phyloP scores from a whole-genome alignment of 2,888 invertebrate species.

The Sesia apiformis region DNA sequence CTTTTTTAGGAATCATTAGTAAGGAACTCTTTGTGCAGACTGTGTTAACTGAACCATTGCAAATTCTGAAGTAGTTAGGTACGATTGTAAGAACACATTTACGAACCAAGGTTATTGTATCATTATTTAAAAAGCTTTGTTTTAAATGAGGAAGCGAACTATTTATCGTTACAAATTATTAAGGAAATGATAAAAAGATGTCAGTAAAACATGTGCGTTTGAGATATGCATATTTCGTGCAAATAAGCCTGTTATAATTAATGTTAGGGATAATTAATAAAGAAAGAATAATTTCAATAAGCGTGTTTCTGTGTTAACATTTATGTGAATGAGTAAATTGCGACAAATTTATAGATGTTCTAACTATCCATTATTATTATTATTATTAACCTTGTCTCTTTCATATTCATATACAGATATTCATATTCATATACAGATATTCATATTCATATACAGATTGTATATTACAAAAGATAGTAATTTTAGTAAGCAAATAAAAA shows the following conservation, averaged over 20 bases:
- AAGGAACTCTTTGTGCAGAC: constrained; percentile 19
- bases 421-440: not conserved
- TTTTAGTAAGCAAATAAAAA: not conserved
- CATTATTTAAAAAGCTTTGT: not conserved
- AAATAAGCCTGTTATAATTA: no score
- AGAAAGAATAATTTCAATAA: no score
- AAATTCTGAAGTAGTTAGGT: constrained; percentile 14
- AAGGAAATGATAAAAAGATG: not conserved
- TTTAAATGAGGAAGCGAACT: not conserved
- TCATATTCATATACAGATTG: not conserved
- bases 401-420: no score
- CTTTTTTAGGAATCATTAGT: constrained; percentile 13
- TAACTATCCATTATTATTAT: no score
- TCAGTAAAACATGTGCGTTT: not conserved
- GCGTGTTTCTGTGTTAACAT: no score
- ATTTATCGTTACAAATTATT: not conserved
- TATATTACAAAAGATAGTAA: not conserved
- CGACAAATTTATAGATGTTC: no score
- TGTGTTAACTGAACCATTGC: constrained; percentile 19
- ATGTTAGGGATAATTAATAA: no score
- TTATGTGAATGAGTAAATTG: no score
- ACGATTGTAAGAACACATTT: constrained; percentile 9
- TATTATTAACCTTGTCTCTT: no score
- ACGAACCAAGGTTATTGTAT: constrained; percentile 15
- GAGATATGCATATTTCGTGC: no score